These are phyloP conservation scores for Andrena bucephala DNA, from an alignment of 2,888 invertebrate genomes.

Conservation along the genomic window DNA sequence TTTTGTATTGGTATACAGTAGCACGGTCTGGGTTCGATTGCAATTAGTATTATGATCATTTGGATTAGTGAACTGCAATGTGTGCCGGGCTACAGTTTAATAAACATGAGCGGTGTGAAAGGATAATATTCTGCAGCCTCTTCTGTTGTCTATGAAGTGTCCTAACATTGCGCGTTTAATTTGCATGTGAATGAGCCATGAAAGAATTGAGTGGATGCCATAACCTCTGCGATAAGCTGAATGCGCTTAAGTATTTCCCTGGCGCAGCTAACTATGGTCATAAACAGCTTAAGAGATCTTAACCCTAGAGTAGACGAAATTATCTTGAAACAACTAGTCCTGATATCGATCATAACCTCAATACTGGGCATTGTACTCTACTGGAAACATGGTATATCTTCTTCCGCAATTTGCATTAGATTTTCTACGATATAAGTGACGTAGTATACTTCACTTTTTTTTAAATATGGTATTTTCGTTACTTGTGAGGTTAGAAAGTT, in stretches of 20 bases:
- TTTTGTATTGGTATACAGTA: background rate
- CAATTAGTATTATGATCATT: background rate
- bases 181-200: conserved; percentile 42
- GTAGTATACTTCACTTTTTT: too few relatives aligned
- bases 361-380: conserved; percentile 13
- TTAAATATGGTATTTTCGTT: too few relatives aligned
- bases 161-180: background rate
- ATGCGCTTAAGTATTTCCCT: conserved; percentile 28
- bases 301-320: conserved; percentile 32
- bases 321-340: conserved; percentile 31
- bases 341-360: conserved; percentile 36
- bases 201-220: conserved; percentile 28
- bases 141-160: background rate
- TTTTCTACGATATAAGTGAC: too few relatives aligned
- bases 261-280: conserved; percentile 22
- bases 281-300: conserved; percentile 42
- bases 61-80: background rate
- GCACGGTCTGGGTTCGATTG: background rate
- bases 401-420: background rate
- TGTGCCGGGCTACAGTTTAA: background rate
- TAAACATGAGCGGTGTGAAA: background rate
- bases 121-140: conserved; percentile 1
- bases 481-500: too few relatives aligned
- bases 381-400: conserved; percentile 10
- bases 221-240: conserved; percentile 15